Base-by-base conservation (phyloP, 2,113 vertebrate genomes). In the Nanorana parkeri region DNA sequence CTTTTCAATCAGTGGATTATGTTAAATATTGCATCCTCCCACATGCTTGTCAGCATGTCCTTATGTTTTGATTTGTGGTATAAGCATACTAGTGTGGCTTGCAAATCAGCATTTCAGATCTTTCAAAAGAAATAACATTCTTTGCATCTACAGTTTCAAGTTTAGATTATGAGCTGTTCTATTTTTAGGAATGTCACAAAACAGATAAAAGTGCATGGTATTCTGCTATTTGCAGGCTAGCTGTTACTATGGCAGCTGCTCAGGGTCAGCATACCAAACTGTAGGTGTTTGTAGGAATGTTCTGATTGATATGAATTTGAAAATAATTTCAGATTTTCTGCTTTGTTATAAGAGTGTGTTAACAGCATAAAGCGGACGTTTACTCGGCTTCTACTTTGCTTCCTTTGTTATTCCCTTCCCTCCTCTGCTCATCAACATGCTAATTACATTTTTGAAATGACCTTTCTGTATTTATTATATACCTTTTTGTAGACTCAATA, bases 291-390 rank as follows among this genome's bases (percentile, higher is more conserved):
- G 81, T 56, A 83, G 75, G 77, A 72, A 84, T 86, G 85, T 80
- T 36, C 58, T 83, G 86, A 82, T 81, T 85, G 84, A 72, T 78
- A 85, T 76, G 84, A 81, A 89, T 86, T 65, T 51, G 23, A 63
- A 83, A 68, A 76, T 29, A 29, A 58, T 10, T 10, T 47, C 41
- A 66, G 15, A 17, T 41, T 47, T 55, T 67, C 13, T 15, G 63
- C 80, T 60, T 67, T 65, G 23, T 36, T 61, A 60, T 3, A 41
- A 21, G n/a, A 7, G 3, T 32, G 41, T 55, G 36, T 60, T 36
- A 73, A 36, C 41, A 19, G n/a, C 56, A 41, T 36, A 60, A n/a
- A n/a, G n/a, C n/a, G n/a, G n/a, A n/a, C n/a, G n/a, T n/a, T n/a
- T n/a, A n/a, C n/a, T n/a, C n/a, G n/a, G n/a, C n/a, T n/a, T n/a